Conservation (phyloP, 2,888 invertebrate genomes). For the Sarcophaga caerulescens region DNA sequence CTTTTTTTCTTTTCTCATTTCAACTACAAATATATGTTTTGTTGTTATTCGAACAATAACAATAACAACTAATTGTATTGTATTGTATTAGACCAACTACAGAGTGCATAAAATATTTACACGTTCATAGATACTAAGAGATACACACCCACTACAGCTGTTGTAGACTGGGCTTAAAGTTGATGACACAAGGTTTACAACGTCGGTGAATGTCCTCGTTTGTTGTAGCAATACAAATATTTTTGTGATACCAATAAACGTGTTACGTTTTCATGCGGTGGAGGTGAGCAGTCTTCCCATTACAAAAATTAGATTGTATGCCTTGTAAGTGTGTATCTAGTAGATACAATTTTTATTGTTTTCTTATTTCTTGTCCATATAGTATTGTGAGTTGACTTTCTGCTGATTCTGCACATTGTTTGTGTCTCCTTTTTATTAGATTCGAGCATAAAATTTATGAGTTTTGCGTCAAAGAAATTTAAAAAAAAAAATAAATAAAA, state of each 20-base stretch:
- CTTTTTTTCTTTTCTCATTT: too few relatives aligned
- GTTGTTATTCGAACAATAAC: too few relatives aligned
- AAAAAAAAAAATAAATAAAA: not conserved
- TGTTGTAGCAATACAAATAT: constrained; percentile 68
- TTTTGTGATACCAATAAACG: not conserved
- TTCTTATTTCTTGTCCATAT: constrained; percentile 8
- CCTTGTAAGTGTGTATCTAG: constrained; percentile 46
- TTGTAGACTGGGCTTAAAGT: constrained; percentile 55
- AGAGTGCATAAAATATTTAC: too few relatives aligned
- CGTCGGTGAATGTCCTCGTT: constrained; percentile 65
- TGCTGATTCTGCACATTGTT: constrained; percentile 53
- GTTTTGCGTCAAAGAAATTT: constrained; percentile 56
- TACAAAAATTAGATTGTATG: constrained; percentile 52
- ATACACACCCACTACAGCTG: constrained; percentile 47
- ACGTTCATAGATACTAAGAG: too few relatives aligned
- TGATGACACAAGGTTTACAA: constrained; percentile 60
- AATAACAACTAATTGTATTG: too few relatives aligned
- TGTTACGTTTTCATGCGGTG: not conserved
- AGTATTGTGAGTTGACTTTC: constrained; percentile 44
- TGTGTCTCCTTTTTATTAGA: constrained; percentile 18
- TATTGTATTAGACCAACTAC: not conserved
- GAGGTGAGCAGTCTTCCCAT: not conserved
- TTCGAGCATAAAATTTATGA: constrained; percentile 58
- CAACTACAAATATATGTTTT: too few relatives aligned
- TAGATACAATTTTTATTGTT: constrained; percentile 51